Conservation (phyloP, 2,113 vertebrate species). For the Cyprinus carpio region DNA sequence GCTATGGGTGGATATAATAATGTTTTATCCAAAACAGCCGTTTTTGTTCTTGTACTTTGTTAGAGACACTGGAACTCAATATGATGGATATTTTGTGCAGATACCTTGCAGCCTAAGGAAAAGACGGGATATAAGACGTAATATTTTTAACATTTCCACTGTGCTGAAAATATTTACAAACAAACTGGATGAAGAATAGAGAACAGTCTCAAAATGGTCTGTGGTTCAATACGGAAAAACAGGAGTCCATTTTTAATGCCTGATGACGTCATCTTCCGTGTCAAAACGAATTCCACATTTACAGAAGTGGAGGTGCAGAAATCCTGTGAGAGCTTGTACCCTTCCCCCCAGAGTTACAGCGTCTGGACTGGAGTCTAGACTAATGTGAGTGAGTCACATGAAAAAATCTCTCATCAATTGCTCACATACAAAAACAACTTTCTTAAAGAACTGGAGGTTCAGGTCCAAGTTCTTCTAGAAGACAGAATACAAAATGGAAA, state of each 20-base stretch:
- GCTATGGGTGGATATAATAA: not conserved
- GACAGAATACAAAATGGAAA: not conserved
- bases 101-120: not conserved
- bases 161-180: not conserved
- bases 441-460: not conserved
- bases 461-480: not conserved
- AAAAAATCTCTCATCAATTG: constrained; percentile 19
- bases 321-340: not conserved
- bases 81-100: not conserved
- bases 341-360: constrained; percentile 5
- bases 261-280: not conserved
- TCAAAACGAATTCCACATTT: constrained; percentile 7
- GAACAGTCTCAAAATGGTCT: not conserved
- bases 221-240: not conserved
- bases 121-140: not conserved
- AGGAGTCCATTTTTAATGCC: not conserved
- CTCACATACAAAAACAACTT: constrained; percentile 3
- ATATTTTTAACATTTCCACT: not conserved
- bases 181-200: not conserved
- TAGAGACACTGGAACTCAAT: not conserved
- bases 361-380: constrained; percentile 22
- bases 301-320: not conserved
- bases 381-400: constrained; percentile 35
- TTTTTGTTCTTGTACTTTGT: not conserved
- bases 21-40: not conserved